These are phyloP conservation scores for Elgaria multicarinata DNA, from an alignment of 2,113 vertebrate species.

Conservation along the genomic window DNA sequence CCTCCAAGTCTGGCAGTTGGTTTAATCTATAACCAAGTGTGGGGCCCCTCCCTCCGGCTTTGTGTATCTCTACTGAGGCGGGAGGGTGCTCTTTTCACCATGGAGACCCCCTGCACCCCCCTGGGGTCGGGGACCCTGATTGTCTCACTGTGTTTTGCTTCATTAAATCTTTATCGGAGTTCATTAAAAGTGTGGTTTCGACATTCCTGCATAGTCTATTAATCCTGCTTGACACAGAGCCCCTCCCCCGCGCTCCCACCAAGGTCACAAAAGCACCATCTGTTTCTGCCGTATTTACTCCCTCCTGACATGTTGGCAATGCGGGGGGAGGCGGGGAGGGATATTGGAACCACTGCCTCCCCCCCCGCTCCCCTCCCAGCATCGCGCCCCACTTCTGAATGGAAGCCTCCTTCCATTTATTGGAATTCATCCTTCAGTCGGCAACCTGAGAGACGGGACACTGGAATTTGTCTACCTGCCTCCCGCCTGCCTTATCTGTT, in stretches of 20 bases:
- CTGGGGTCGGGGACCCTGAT: conserved; percentile 30
- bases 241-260: conserved; percentile 24
- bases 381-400: background rate
- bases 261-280: conserved; percentile 43
- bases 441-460: background rate
- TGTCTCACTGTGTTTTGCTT: conserved; percentile 32
- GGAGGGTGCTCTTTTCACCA: conserved; percentile 17
- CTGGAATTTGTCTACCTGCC: background rate
- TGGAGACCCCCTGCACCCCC: conserved; percentile 8
- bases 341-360: background rate
- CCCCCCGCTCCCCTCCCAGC: too few species aligned
- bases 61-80: conserved; percentile 19
- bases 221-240: conserved; percentile 34
- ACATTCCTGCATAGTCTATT: conserved; percentile 46
- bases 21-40: conserved; percentile 40
- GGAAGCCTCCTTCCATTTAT: background rate
- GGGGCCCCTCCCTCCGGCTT: conserved; percentile 8
- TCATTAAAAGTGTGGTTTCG: conserved; percentile 46
- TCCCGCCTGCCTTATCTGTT: background rate
- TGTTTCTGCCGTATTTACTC: conserved; percentile 44
- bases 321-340: background rate
- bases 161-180: conserved; percentile 48
- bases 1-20: conserved; percentile 26
- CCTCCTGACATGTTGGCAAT: conserved; percentile 33
- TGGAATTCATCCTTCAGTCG: background rate